Evolutionary conservation across 2,797 vertebrate species (phyloP).

Genomic region (Galago senegalensis): DNA sequence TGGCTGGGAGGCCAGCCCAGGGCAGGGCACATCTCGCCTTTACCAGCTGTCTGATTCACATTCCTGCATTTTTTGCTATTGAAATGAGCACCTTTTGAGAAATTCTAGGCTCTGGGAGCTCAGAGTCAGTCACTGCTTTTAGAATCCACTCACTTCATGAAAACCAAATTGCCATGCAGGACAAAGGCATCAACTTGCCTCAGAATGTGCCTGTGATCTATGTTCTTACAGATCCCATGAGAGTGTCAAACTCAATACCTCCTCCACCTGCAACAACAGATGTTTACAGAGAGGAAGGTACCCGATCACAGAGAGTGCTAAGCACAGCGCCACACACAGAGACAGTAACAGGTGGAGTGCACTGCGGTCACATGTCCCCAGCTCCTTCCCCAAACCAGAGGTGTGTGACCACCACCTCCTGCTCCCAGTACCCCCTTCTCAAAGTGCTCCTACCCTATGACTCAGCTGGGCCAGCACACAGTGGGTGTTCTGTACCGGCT

Average conservation of each 20-base stretch:
- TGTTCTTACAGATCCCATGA: neutral
- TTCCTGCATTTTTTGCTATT: neutral
- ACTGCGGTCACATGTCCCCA: neutral
- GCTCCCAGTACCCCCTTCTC: neutral
- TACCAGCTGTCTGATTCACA: neutral
- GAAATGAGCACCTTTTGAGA: neutral
- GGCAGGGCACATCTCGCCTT: neutral
- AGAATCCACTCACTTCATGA: neutral
- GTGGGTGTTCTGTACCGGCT: neutral
- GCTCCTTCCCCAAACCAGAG: neutral
- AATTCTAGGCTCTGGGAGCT: neutral
- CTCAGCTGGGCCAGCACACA: neutral
- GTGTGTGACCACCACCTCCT: fast-evolving
- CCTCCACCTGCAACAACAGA: neutral
- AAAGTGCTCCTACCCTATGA: neutral
- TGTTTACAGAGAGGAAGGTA: neutral
- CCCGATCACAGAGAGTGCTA: neutral
- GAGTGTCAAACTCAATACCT: neutral
- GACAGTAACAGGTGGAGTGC: neutral
- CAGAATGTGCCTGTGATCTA: neutral
- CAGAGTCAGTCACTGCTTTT: fast-evolving
- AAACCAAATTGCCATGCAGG: neutral
- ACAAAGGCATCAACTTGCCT: neutral
- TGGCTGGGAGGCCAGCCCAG: neutral
- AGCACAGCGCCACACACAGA: neutral